phyloP scores from a whole-genome alignment of 1,140 invertebrate species.

The Drosophila dunni region DNA sequence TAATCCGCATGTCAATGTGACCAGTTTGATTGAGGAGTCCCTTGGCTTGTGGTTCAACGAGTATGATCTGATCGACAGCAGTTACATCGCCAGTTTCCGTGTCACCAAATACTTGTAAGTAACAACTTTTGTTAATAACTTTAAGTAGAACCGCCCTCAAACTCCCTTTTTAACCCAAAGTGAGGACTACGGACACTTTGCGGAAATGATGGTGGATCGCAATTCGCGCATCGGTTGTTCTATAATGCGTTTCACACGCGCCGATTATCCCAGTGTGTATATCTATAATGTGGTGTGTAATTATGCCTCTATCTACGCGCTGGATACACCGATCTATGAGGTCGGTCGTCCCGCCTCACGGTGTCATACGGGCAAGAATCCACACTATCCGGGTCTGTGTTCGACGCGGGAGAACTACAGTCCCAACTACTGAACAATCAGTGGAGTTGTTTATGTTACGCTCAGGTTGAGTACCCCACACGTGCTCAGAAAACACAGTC shows the following conservation, averaged over 20 bases:
- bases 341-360: slow-evolving; percentile 57
- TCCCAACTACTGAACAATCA: slow-evolving; percentile 73
- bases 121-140: background rate
- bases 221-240: slow-evolving; percentile 74
- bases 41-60: slow-evolving; percentile 78
- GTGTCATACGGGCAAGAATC: slow-evolving; percentile 73
- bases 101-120: slow-evolving; percentile 80
- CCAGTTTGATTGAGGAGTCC: slow-evolving; percentile 71
- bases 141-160: background rate
- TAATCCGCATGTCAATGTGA: slow-evolving; percentile 68
- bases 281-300: slow-evolving; percentile 81
- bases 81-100: slow-evolving; percentile 67
- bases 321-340: slow-evolving; percentile 71
- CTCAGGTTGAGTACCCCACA: slow-evolving; percentile 59
- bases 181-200: slow-evolving; percentile 82
- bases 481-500: slow-evolving; percentile 49
- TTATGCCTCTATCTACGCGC: slow-evolving; percentile 75
- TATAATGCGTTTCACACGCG: slow-evolving; percentile 74
- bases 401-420: slow-evolving; percentile 68
- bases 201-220: slow-evolving; percentile 79
- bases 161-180: slow-evolving; percentile 18
- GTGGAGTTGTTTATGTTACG: slow-evolving; percentile 12
- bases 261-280: slow-evolving; percentile 74
- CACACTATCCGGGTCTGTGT: slow-evolving; percentile 77
- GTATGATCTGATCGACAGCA: slow-evolving; percentile 71